Evolutionary conservation across 2,113 vertebrate genomes (phyloP).

Genomic region (Spea multiplicata): DNA sequence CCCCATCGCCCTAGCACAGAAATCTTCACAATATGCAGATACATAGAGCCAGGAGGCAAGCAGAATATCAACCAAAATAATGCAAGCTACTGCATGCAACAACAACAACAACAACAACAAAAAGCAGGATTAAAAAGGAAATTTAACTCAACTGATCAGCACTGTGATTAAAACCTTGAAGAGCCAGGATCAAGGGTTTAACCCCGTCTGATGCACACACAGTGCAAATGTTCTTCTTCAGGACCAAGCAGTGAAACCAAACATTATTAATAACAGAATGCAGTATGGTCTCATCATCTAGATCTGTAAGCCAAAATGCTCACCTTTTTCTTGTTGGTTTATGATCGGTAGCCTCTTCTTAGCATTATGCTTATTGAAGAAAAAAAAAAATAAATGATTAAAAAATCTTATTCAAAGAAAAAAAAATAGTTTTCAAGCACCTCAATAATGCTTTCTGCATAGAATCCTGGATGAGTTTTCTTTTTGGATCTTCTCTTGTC

Average conservation of each 20-base stretch:
- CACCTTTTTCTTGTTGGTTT: constrained; percentile 31
- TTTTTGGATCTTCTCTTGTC: background rate
- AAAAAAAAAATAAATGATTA: constrained; percentile 17
- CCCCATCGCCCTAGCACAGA: constrained; percentile 8
- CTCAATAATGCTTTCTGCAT: background rate
- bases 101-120: no score
- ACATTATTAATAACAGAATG: background rate
- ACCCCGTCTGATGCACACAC: background rate
- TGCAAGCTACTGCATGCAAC: background rate
- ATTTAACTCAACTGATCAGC: background rate
- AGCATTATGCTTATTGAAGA: constrained; percentile 29
- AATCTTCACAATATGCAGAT: constrained; percentile 25
- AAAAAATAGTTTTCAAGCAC: background rate
- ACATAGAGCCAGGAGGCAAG: constrained; percentile 1
- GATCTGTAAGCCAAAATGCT: constrained; percentile 20
- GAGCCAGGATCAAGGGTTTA: constrained; percentile 34
- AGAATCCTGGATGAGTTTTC: constrained; percentile 20
- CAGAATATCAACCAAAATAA: constrained; percentile 5
- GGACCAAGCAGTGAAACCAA: constrained; percentile 1
- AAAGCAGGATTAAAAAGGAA: constrained; percentile 5
- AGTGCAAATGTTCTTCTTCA: background rate
- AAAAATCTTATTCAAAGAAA: constrained; percentile 8
- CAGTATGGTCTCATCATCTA: constrained; percentile 15
- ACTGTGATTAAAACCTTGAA: constrained; percentile 7
- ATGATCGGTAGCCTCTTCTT: constrained; percentile 31